phyloP scores from a whole-genome alignment of 2,797 vertebrate species.

The Melanotaenia trifasciata region DNA sequence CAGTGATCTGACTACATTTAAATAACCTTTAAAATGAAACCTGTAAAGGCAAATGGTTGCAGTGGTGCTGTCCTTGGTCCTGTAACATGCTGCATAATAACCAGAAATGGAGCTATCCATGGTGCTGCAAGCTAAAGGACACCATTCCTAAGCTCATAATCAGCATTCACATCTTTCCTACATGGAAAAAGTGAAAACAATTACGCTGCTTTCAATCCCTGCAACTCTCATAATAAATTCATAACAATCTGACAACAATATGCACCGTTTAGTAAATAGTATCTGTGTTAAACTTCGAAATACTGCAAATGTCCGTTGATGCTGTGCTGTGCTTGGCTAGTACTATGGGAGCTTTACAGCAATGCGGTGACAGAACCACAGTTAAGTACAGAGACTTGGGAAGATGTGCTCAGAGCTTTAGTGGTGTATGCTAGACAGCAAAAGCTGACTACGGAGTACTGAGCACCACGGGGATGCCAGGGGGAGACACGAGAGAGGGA shows the following conservation, averaged over 20 bases:
- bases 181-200: slow-evolving; percentile 4
- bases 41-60: neutral
- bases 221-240: neutral
- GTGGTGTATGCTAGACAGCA: slow-evolving; percentile 70
- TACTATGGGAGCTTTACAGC: slow-evolving; percentile 58
- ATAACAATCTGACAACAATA: slow-evolving; percentile 4
- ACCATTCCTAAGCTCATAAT: neutral
- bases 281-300: slow-evolving; percentile 23
- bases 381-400: slow-evolving; percentile 72
- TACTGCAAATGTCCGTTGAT: slow-evolving; percentile 19
- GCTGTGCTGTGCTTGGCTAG: slow-evolving; percentile 39
- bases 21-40: slow-evolving; percentile 9
- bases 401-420: slow-evolving; percentile 77
- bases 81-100: slow-evolving; percentile 27
- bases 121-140: slow-evolving; percentile 30
- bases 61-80: slow-evolving; percentile 36
- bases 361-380: slow-evolving; percentile 73
- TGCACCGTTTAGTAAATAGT: slow-evolving; percentile 3
- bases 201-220: slow-evolving; percentile 12
- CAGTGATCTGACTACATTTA: neutral
- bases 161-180: neutral
- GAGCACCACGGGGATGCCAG: slow-evolving; percentile 71
- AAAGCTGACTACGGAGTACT: slow-evolving; percentile 70
- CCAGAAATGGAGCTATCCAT: slow-evolving; percentile 26
- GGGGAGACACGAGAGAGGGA: slow-evolving; percentile 66